Evolutionary conservation across 2,113 vertebrate genomes (phyloP).

Genomic region (Lathamus discolor): DNA sequence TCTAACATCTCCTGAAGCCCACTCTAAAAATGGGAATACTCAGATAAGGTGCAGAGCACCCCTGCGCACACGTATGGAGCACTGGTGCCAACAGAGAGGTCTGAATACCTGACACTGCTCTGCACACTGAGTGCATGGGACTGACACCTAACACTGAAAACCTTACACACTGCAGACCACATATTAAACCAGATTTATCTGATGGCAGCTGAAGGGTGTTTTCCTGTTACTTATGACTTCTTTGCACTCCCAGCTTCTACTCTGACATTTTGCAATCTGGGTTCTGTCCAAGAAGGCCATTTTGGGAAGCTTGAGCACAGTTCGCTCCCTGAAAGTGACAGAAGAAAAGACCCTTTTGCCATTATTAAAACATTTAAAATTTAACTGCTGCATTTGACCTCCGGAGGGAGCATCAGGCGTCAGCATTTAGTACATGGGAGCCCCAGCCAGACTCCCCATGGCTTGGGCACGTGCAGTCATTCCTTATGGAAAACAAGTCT

Average conservation of each 20-base stretch:
- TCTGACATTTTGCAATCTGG: constrained; percentile 1
- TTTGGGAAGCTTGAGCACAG: background rate
- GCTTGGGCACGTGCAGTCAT: background rate
- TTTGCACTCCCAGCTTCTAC: background rate
- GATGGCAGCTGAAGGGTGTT: background rate
- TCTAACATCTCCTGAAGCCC: background rate
- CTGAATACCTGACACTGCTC: background rate
- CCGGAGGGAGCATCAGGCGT: background rate
- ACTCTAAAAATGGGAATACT: background rate
- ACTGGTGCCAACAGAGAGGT: background rate
- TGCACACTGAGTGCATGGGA: accelerated
- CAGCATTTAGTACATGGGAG: background rate
- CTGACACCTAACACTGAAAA: background rate
- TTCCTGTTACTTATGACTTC: background rate
- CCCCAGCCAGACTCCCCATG: background rate
- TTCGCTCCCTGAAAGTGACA: background rate
- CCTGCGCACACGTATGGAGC: accelerated
- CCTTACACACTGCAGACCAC: background rate
- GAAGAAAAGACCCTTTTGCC: background rate
- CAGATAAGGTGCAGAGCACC: background rate
- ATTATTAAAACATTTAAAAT: background rate
- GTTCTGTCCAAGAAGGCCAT: constrained; percentile 14
- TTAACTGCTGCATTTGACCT: background rate
- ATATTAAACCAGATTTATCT: background rate
- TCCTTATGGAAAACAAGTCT: background rate